Evolutionary conservation across 2,888 invertebrate genomes (phyloP).

Genomic region (Diplolepis rosae): DNA sequence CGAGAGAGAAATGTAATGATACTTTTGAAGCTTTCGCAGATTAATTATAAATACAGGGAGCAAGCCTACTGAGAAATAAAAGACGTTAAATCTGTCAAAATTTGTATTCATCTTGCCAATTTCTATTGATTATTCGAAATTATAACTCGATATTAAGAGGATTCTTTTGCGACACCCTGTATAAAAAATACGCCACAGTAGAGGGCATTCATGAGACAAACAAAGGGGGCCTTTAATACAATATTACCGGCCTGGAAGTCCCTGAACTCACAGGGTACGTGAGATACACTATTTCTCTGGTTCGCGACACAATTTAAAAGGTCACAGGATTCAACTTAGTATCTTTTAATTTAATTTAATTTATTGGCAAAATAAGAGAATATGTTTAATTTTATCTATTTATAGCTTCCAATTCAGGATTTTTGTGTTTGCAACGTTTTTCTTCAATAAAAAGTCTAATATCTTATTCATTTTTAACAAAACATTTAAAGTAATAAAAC

Average conservation of each 20-base stretch:
- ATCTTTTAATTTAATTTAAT: not conserved
- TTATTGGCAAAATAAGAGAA: too few species aligned
- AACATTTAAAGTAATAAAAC: too few species aligned
- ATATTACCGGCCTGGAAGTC: constrained; percentile 60
- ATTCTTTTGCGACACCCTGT: constrained; percentile 1
- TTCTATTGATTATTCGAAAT: too few species aligned
- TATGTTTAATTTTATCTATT: too few species aligned
- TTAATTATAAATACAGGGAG: not conserved
- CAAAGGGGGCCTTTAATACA: constrained; percentile 52
- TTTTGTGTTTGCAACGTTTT: too few species aligned
- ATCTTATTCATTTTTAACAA: too few species aligned
- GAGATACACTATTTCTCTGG: constrained; percentile 49
- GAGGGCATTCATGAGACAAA: constrained; percentile 39
- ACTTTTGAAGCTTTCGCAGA: constrained; percentile 24
- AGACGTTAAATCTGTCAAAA: not conserved
- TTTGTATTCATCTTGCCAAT: not conserved
- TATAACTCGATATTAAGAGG: too few species aligned
- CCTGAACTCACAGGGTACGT: constrained; percentile 63
- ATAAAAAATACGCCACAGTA: constrained; percentile 8
- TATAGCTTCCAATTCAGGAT: too few species aligned
- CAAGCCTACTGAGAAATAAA: not conserved
- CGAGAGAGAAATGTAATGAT: constrained; percentile 17
- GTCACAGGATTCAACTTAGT: not conserved
- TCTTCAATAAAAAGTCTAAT: too few species aligned
- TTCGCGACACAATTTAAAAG: constrained; percentile 4